Evolutionary conservation across 2,888 invertebrate genomes (phyloP), one percentile per base, ranked within the genome.

Genomic region (Coelopa pilipes): DNA sequence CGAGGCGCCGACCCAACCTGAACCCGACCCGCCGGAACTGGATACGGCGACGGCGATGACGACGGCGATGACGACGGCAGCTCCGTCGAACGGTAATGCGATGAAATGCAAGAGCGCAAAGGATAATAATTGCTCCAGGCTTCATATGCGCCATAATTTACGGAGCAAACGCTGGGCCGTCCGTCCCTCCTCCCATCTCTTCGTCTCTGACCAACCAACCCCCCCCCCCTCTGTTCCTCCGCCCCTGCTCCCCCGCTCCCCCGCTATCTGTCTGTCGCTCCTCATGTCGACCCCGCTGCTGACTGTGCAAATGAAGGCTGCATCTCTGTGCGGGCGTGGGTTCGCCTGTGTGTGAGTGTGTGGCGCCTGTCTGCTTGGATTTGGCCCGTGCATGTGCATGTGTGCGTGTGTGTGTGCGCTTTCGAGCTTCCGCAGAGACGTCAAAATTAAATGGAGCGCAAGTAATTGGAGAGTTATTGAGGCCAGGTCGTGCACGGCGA

Each of bases 381-480:
- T 34, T 60, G 62, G 62, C 1, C 19, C 10, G 17, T 19, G 15
- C 11, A 15, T 62, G 24, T 24, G 62, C 34, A 15, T 21, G 34
- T 62, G 62, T 62, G 62, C 17, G 62, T 66, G 49, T 21, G 66
- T 66, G 49, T 55, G 45, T 67, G 66, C 50, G 50, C 5, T n/a
- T 17, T 68, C 53, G 24, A 45, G 57, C 55, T 53, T 34, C 59
- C 47, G 59, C 21, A 47, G 69, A 46, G 49, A n/a, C 60, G 70
- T 62, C 70, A 70, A 62, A 70, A 70, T 60, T 60, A 59, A 70
- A 70, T 70, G 70, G 70, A 50, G 70, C 50, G 70, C 60, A 62
- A 70, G 49, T 60, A 70, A 70, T 70, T 62, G 49, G 12, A 24
- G 34, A 69, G 49, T 46, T 69, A 69, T 69, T 59, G 57, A 59